Conservation (phyloP, 2,113 vertebrate species). For the Psophia crepitans region DNA sequence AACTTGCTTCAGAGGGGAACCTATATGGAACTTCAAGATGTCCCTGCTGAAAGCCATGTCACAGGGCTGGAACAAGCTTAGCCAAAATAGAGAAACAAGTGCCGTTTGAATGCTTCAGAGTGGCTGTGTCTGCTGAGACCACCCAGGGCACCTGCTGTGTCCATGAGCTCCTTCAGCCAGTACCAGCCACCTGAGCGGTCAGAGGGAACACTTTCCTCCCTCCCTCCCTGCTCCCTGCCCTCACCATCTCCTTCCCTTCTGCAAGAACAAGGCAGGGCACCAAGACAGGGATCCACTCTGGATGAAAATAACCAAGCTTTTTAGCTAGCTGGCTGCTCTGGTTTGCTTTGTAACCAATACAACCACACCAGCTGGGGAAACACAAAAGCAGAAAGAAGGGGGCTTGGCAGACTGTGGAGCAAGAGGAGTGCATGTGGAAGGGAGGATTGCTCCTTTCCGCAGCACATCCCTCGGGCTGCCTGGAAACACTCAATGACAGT, state of each 20-base stretch:
- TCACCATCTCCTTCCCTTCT: not conserved
- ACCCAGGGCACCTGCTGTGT: not conserved
- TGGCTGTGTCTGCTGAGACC: not conserved
- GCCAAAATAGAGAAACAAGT: not conserved
- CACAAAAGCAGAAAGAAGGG: not conserved
- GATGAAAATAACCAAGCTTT: not conserved
- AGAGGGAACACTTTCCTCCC: not conserved
- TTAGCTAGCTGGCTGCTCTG: not conserved
- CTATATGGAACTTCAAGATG: rapidly evolving
- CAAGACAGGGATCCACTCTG: rapidly evolving
- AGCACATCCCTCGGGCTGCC: not conserved
- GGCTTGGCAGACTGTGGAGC: not conserved
- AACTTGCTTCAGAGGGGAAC: not conserved
- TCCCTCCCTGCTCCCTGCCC: not conserved
- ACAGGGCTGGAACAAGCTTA: not conserved
- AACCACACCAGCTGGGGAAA: not conserved
- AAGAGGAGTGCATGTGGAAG: not conserved
- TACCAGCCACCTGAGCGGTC: not conserved
- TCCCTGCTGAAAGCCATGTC: not conserved
- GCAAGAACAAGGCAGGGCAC: not conserved
- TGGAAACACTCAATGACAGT: not conserved
- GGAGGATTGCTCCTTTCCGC: not conserved
- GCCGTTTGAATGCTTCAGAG: not conserved
- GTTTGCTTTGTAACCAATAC: not conserved
- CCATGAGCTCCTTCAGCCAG: not conserved